Base-by-base conservation (phyloP, 2,888 invertebrate species). In the Callyntrura sp. region DNA sequence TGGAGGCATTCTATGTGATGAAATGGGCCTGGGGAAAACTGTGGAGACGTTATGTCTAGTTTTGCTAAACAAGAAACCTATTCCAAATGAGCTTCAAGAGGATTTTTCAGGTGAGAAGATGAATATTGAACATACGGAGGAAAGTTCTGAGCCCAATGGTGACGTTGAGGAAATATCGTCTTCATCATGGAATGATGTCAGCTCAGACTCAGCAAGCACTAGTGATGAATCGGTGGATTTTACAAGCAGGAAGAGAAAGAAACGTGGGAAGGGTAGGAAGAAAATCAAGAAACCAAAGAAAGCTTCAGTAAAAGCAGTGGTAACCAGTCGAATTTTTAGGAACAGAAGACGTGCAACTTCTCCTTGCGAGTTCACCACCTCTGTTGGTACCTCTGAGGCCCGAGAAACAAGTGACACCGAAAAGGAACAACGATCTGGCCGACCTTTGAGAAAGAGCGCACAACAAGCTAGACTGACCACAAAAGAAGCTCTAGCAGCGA, bases 11-110 rank as follows among this genome's bases (percentile, higher is more conserved):
- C 94, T 97, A 73, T 97, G 97, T 0, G 97, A 97, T 94, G 97
- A 97, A 94, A 97, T 97, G 97, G 97, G 97, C 0, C 94, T 97
- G 28, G 97, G 97, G 0, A 97, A 97, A 95, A 97, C 97, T 0
- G 96, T 97, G 0, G 97, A 97, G 94, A 95, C 97, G 12, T 94
- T 97, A 51, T 96, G 96, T 1, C 95, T 96, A 86, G 95, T 97
- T 92, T 94, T 97, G 81, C 94, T 95, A 1, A 95, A 97, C 94
- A 95, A 94, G 4, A 93, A 95, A 35, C 88, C 90, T 3, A 93
- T 94, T 25, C 89, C 91, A 12, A 92, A 81, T 11, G 79, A 79
- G 14, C n/a, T 62, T 1, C 17, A 81, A 9, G 90, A 91, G 14
- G 48, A 28, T 23, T 65, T 84, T 65, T 65, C 35, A n/a, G 51